Evolutionary conservation across 2,113 vertebrate species (phyloP).

Genomic region (Bettongia penicillata): DNA sequence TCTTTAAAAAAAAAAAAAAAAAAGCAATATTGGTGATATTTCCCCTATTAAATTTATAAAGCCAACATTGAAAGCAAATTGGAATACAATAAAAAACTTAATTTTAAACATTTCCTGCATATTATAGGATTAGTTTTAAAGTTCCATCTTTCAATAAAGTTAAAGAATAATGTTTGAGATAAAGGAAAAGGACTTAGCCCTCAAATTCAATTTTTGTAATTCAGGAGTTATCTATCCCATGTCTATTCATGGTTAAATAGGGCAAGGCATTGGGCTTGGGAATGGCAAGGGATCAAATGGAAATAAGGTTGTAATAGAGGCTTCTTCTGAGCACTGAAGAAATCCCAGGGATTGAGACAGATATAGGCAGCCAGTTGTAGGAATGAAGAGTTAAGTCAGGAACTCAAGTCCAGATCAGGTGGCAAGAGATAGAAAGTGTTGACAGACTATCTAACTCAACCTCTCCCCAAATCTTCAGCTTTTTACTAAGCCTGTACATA

Average conservation of each 20-base stretch:
- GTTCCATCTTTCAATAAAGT: not conserved
- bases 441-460: no score
- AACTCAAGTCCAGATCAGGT: no score
- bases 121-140: not conserved
- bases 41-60: not conserved
- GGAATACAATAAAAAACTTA: not conserved
- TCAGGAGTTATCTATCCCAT: not conserved
- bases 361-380: not conserved
- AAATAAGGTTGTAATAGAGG: not conserved
- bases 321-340: not conserved
- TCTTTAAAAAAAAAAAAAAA: conserved; percentile 73
- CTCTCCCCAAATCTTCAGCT: no score
- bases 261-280: not conserved
- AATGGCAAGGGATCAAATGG: not conserved
- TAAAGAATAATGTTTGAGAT: not conserved
- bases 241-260: not conserved
- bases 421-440: no score
- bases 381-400: not conserved
- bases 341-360: not conserved
- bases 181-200: not conserved
- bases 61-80: not conserved
- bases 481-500: no score
- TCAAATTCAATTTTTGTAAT: not conserved
- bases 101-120: conserved; percentile 8
- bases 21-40: not conserved